A percentile compares a stretch with the other conserved stretches of the same genome.
Conservation (phyloP, 1,140 invertebrate species). For the Micrasema minimum region DNA sequence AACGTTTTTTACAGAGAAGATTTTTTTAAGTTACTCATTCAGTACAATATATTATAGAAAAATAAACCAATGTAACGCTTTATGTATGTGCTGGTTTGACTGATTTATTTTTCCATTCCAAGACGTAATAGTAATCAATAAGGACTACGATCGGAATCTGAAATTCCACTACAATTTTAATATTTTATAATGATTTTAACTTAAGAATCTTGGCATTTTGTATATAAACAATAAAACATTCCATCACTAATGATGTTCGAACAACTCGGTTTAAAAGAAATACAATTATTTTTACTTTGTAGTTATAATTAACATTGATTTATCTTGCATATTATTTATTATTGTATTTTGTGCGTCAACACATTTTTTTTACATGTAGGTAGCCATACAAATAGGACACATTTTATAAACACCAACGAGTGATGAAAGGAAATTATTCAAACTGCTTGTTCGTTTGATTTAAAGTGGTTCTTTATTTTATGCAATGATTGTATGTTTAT, state of each 20-base stretch:
- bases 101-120: too few species aligned
- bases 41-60: too few species aligned
- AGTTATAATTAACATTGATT: conserved; percentile 16
- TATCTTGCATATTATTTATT: conserved; percentile 10
- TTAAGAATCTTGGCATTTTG: too few species aligned
- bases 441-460: conserved; percentile 9
- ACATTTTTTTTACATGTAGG: conserved; percentile 7
- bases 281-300: neutral
- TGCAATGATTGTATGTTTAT: conserved; percentile 12
- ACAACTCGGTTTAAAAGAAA: neutral
- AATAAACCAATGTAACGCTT: too few species aligned
- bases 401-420: conserved; percentile 33
- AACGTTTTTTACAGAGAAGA: too few species aligned
- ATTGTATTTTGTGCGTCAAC: conserved; percentile 11
- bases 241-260: conserved; percentile 5
- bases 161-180: too few species aligned
- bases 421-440: conserved; percentile 17
- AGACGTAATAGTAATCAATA: too few species aligned
- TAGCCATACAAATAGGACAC: conserved; percentile 29
- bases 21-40: too few species aligned
- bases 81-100: too few species aligned
- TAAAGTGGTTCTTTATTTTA: conserved; percentile 17
- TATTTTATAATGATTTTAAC: neutral
- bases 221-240: conserved; percentile 1
- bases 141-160: too few species aligned